Base-by-base conservation (phyloP, 2,113 vertebrate genomes). In the Varanus komodoensis region DNA sequence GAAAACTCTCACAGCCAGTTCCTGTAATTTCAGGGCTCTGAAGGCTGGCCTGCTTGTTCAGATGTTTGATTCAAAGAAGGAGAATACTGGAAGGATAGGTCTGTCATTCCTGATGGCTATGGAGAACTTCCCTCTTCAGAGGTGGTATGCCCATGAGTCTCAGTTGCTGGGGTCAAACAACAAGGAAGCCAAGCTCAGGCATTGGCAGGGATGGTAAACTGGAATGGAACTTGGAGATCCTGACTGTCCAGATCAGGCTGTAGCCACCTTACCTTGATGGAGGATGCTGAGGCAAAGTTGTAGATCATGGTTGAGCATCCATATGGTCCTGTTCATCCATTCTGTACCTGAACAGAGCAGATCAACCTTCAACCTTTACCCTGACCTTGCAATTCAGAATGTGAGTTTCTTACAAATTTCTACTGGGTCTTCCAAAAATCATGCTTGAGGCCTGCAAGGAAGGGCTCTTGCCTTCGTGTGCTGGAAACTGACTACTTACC, bases 11-110 rank as follows among this genome's bases (percentile, higher is more conserved):
- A 89, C 57, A 84, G 27, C 82, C 57, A 64, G 54, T 89, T 75
- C 83, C 82, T 86, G 64, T 80, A 71, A 80, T 86, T 80, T 86
- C n/a, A 79, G 79, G 32, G 48, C 61, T 78, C 61, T 89, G 78
- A 78, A 80, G 32, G 44, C 78, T 87, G 61, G 38, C 32, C 34
- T 9, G 48, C 27, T 54, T 6, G n/a, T 57, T 23, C 52, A 52
- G 64, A 71, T 25, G 52, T 57, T 61, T 87, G 44, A 7, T 57
- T 23, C 8, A 8, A 77, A 77, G 29, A 25, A 82, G 50, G 21
- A 29, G n/a, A n/a, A 82, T 54, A 17, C 57, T 19, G 57, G 50
- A 32, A 17, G 14, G 52, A 57, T 50, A 38, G 34, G 14, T 38
- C 8, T 19, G 32, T 44, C 75, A 48, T 1, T 64, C 48, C 23